Base-by-base conservation (phyloP, 2,888 invertebrate genomes). In the Teinopalpus imperialis region DNA sequence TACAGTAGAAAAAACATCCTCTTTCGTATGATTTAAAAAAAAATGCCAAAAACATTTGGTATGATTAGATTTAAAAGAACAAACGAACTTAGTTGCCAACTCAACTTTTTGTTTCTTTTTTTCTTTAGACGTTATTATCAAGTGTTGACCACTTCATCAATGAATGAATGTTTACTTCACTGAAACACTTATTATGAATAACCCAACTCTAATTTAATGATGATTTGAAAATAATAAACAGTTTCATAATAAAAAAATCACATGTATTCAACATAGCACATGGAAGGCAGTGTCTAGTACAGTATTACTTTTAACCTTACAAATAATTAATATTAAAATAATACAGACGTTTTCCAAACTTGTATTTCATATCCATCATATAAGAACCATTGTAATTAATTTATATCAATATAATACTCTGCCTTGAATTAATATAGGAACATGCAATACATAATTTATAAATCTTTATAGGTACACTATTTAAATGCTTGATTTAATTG, bases 401-500 rank as follows among this genome's bases (percentile, higher is more conserved):
- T 52, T 44, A 51, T 40, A 59, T 54, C 30, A 34, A 49, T 49
- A 46, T 55, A 57, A 56, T 52, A 53, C 50, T 54, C 24, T 32
- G 39, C 43, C 36, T 37, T 26, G 50, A 53, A 62, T 51, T 20
- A n/a, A 40, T 52, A 54, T 56, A 61, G 55, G 53, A 55, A 53
- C 58, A 52, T 53, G 54, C 45, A 37, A 43, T 36, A 49, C 23
- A 51, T 14, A 47, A 31, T 48, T 31, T 51, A 47, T 49, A 48
- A 44, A 47, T 36, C 14, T 47, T 16, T 42, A 41, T 51, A 48
- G 2, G 4, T 41, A 43, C 23, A 43, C 42, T 56, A 51, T 49
- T 48, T 71, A 69, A 74, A 73, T 69, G 71, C 73, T 52, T 61
- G 59, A 69, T 70, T 64, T 61, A 63, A 51, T 63, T 74, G 72